Conservation (phyloP, 2,888 invertebrate species). For the Ctena decussata region DNA sequence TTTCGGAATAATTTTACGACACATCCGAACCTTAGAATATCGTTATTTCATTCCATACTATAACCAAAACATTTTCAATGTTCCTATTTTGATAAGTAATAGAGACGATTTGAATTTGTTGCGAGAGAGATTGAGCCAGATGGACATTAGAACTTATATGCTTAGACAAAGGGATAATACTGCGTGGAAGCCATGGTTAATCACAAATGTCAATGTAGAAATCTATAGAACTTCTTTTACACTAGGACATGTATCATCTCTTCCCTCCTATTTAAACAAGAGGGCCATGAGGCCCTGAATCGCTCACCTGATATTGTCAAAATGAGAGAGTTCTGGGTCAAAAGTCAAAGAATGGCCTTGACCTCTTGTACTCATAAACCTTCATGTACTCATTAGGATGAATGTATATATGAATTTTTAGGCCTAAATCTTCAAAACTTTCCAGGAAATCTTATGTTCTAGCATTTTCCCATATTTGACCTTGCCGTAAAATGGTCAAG, state of each 20-base stretch:
- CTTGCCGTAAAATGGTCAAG: too few species aligned
- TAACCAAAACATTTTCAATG: constrained; percentile 30
- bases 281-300: too few species aligned
- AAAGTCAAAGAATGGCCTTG: too few species aligned
- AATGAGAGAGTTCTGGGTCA: too few species aligned
- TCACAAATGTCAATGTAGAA: neutral
- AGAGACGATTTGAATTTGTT: constrained; percentile 17
- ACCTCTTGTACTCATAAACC: too few species aligned
- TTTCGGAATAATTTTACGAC: constrained; percentile 30
- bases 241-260: neutral
- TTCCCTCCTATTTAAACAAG: neutral
- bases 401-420: too few species aligned
- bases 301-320: too few species aligned
- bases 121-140: neutral
- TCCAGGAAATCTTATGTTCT: too few species aligned
- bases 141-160: neutral
- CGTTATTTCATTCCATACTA: constrained; percentile 27
- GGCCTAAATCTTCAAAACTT: too few species aligned
- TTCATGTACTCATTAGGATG: too few species aligned
- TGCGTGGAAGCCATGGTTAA: neutral
- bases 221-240: neutral
- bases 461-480: too few species aligned
- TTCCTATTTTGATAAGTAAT: constrained; percentile 20
- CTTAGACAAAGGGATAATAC: neutral
- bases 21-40: constrained; percentile 21